These are phyloP conservation scores for Plecotus auritus DNA, from an alignment of 2,113 vertebrate species.

Conservation along the genomic window DNA sequence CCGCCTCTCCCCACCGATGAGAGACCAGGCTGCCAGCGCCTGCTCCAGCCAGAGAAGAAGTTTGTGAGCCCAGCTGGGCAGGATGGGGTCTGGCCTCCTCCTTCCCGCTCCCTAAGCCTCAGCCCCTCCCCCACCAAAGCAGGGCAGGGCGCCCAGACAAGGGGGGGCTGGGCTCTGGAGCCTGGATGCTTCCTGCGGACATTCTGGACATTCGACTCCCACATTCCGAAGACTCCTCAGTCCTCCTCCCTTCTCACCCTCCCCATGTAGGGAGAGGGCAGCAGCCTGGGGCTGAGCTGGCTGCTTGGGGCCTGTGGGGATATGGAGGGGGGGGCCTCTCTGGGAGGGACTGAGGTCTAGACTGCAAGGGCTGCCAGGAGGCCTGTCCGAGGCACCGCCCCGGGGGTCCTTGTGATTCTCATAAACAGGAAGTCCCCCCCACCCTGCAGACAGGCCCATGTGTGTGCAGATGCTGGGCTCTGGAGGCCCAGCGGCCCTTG, in stretches of 20 bases:
- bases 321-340: not conserved
- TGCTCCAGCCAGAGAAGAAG: not conserved
- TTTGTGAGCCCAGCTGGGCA: not conserved
- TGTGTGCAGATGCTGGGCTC: not conserved
- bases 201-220: conserved; percentile 7
- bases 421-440: conserved; percentile 37
- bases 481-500: not conserved
- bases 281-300: not conserved
- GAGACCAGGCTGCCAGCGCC: not conserved
- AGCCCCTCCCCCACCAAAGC: not conserved
- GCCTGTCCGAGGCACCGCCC: not conserved
- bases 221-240: conserved; percentile 9
- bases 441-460: not conserved
- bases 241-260: not conserved
- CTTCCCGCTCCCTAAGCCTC: not conserved
- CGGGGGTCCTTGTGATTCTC: not conserved
- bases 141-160: not conserved
- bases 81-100: not conserved
- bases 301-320: not conserved
- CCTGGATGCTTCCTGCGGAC: conserved; percentile 38
- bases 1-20: not conserved
- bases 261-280: not conserved
- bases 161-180: not conserved
- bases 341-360: not conserved
- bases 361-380: not conserved